These are phyloP conservation scores for Periophthalmus magnuspinnatus DNA, from an alignment of 2,797 vertebrate genomes.

Conservation along the genomic window DNA sequence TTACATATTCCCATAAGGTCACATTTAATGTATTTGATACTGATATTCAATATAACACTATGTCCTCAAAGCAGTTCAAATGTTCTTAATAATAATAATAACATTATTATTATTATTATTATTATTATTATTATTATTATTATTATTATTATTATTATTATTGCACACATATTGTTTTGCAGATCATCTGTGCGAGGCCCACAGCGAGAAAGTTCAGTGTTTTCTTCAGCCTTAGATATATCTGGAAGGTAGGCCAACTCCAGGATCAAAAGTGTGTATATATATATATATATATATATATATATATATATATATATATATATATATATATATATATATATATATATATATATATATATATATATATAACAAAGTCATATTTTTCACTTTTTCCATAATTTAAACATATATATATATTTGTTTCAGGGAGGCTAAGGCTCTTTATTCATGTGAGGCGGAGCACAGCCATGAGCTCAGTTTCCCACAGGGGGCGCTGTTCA, in stretches of 20 bases:
- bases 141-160: too few relatives aligned
- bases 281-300: too few relatives aligned
- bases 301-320: too few relatives aligned
- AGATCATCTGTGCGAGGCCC: slow-evolving; percentile 86
- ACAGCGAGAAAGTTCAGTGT: slow-evolving; percentile 88
- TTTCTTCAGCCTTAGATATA: slow-evolving; percentile 77
- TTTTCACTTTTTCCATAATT: not conserved
- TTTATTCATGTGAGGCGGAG: slow-evolving; percentile 97
- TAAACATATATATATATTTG: not conserved
- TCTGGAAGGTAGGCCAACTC: slow-evolving; percentile 76
- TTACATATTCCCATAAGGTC: not conserved
- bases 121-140: too few relatives aligned
- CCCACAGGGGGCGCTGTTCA: slow-evolving; percentile 92
- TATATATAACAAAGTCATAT: not conserved
- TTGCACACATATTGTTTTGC: slow-evolving; percentile 51
- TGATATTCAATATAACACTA: not conserved
- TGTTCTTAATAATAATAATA: not conserved
- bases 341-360: too few relatives aligned
- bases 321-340: too few relatives aligned
- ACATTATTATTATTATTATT: too few relatives aligned
- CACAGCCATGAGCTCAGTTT: slow-evolving; percentile 98
- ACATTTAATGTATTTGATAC: not conserved
- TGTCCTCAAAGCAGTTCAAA: not conserved
- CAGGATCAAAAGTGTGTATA: not conserved
- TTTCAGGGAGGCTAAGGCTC: slow-evolving; percentile 91